A percentile compares a stretch with the other conserved stretches of the same genome.
phyloP scores from a whole-genome alignment of 2,797 vertebrate species.

The Aplochiton taeniatus region DNA sequence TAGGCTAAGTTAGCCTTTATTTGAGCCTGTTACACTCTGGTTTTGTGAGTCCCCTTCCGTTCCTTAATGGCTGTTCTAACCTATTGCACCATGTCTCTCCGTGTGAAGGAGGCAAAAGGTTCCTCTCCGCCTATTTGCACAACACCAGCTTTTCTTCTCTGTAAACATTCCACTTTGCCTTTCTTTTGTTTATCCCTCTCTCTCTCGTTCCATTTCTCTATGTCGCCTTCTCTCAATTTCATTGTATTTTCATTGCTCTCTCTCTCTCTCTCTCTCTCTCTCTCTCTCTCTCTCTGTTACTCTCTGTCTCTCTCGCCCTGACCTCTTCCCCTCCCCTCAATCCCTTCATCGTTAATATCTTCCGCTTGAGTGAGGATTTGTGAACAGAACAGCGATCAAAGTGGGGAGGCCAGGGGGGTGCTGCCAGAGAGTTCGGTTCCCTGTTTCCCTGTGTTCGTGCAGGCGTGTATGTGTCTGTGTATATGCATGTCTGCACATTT shows the following conservation, averaged over 20 bases:
- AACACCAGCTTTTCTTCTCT: background rate
- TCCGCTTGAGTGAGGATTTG: slow-evolving; percentile 77
- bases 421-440: slow-evolving; percentile 13
- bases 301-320: slow-evolving; percentile 11
- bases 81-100: no score
- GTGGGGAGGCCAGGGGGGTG: slow-evolving; percentile 44
- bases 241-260: background rate
- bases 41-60: no score
- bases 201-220: background rate
- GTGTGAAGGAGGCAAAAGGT: no score
- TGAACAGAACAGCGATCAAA: slow-evolving; percentile 74
- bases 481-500: no score
- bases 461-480: no score
- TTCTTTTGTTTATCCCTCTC: background rate
- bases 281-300: slow-evolving; percentile 6
- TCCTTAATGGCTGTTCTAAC: no score
- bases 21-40: no score
- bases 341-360: slow-evolving; percentile 76
- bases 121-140: no score
- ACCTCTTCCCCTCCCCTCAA: slow-evolving; percentile 35
- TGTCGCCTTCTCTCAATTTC: background rate
- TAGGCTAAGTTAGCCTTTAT: no score
- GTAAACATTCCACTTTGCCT: background rate
- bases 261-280: slow-evolving; percentile 4
- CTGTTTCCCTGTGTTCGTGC: no score